These are phyloP conservation scores for Glaucidium brasilianum DNA, from an alignment of 2,113 vertebrate genomes.

Conservation along the genomic window DNA sequence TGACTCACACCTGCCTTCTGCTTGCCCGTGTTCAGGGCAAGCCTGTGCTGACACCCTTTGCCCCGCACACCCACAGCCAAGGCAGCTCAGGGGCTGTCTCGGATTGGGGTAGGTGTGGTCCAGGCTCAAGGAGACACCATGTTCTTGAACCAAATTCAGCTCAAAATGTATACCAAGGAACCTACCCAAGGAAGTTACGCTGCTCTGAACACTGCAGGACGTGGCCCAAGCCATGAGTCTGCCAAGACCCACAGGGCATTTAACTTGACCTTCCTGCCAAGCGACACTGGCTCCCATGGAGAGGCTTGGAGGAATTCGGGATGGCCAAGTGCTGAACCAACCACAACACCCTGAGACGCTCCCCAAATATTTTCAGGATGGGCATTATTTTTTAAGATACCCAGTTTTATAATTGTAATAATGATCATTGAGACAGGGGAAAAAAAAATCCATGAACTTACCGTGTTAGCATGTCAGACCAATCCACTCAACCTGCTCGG, in stretches of 20 bases:
- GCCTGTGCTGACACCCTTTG: neutral
- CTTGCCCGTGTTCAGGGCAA: neutral
- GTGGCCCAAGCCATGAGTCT: neutral
- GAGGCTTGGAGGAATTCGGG: neutral
- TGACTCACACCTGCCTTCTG: neutral
- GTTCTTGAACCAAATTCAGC: neutral
- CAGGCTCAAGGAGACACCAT: neutral
- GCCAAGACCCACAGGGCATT: neutral
- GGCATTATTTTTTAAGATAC: neutral
- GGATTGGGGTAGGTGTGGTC: neutral
- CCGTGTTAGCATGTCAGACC: neutral
- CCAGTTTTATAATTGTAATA: neutral
- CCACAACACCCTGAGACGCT: neutral
- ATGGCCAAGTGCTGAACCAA: neutral
- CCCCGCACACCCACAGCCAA: neutral
- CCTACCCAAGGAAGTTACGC: neutral
- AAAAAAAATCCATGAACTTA: neutral
- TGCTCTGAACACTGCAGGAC: neutral
- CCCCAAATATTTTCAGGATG: neutral
- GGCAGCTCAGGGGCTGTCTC: neutral
- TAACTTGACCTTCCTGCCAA: neutral
- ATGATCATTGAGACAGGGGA: accelerated
- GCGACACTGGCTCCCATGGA: neutral
- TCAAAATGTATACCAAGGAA: neutral
- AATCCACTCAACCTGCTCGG: neutral